These are phyloP conservation scores for Trisateles emortualis DNA, from an alignment of 2,888 invertebrate species.

Conservation along the genomic window DNA sequence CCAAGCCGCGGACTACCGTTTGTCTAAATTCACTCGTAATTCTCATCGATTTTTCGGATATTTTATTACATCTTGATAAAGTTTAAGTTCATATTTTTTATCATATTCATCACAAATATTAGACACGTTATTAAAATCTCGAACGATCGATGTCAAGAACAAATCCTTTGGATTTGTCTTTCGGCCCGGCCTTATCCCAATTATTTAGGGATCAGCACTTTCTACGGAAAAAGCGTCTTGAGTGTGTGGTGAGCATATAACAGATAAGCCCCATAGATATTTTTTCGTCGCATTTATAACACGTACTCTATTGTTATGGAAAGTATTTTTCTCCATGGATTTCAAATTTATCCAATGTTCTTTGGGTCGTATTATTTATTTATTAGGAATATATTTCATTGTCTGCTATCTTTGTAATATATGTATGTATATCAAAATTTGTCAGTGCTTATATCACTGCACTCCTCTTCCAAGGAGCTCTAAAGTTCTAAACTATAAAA, in stretches of 20 bases:
- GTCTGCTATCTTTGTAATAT: too few species aligned
- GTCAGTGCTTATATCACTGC: too few species aligned
- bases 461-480: too few species aligned
- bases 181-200: constrained; percentile 19
- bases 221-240: constrained; percentile 1
- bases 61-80: background rate
- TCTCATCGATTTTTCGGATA: too few species aligned
- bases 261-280: constrained; percentile 1
- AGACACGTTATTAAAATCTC: constrained; percentile 1
- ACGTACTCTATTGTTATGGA: background rate
- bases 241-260: background rate
- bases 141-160: constrained; percentile 8
- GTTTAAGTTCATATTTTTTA: background rate
- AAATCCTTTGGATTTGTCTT: constrained; percentile 14
- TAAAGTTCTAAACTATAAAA: too few species aligned
- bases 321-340: background rate
- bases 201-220: constrained; percentile 36
- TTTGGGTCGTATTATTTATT: background rate
- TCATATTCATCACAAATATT: background rate
- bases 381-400: too few species aligned
- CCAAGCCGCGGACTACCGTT: too few species aligned
- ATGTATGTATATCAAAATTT: too few species aligned
- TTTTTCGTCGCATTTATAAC: background rate
- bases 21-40: too few species aligned
- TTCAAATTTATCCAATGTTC: background rate